Evolutionary conservation across 2,113 vertebrate species (phyloP).

Genomic region (Microcebus griseorufus): DNA sequence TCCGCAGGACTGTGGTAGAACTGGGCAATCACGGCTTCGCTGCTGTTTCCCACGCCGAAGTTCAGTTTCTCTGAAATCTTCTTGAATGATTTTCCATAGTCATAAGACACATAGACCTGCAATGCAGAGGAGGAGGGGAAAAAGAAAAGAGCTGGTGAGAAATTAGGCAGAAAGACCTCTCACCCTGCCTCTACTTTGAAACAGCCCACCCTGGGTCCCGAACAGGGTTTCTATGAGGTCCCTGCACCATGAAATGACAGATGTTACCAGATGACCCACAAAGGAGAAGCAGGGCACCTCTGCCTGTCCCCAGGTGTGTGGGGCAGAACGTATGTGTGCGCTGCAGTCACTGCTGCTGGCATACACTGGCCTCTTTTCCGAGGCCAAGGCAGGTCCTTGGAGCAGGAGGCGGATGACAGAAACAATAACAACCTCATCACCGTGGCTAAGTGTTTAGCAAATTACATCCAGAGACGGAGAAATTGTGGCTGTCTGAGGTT

Average conservation of each 20-base stretch:
- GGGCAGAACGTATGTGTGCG: fast-evolving
- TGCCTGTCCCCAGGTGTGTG: neutral
- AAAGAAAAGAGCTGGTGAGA: neutral
- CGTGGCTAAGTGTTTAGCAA: neutral
- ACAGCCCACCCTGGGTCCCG: neutral
- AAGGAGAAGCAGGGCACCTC: neutral
- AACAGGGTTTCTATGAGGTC: fast-evolving
- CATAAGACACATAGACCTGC: conserved; percentile 96
- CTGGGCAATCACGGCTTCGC: conserved; percentile 92
- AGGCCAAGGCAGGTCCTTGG: neutral
- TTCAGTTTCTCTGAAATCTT: conserved; percentile 91
- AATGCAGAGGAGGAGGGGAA: neutral
- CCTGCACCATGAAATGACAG: neutral
- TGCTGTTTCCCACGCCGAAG: conserved; percentile 83
- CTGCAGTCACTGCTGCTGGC: fast-evolving
- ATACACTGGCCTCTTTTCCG: neutral
- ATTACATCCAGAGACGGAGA: neutral
- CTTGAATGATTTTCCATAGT: conserved; percentile 93
- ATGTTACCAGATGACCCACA: neutral
- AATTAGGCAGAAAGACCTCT: too few relatives aligned
- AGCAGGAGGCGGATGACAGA: neutral
- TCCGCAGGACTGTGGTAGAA: conserved; percentile 98
- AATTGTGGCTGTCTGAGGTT: neutral
- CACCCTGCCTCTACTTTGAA: fast-evolving
- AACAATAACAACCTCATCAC: neutral